Conservation (phyloP, 2,888 invertebrate species). For the Leucophenga maculata region DNA sequence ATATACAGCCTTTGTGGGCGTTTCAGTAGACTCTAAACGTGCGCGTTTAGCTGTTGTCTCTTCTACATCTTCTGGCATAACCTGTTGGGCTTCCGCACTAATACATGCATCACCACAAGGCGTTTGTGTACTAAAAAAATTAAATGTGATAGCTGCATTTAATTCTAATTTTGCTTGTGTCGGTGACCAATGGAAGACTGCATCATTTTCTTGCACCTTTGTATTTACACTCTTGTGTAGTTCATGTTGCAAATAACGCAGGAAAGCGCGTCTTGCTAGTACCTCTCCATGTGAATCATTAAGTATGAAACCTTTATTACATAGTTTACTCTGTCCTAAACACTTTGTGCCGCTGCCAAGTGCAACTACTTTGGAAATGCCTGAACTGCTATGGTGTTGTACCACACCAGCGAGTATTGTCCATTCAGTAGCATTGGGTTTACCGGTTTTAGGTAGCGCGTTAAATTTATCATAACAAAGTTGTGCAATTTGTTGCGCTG, state of each 20-base stretch:
- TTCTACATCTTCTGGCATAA: too few species aligned
- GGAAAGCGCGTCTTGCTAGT: slow-evolving; percentile 85
- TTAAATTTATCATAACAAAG: slow-evolving; percentile 77
- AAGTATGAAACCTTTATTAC: slow-evolving; percentile 79
- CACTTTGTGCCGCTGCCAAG: slow-evolving; percentile 94
- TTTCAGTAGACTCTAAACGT: too few species aligned
- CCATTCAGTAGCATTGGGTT: slow-evolving; percentile 85
- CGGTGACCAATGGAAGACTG: slow-evolving; percentile 67
- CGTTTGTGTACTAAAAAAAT: slow-evolving; percentile 88
- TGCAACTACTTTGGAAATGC: slow-evolving; percentile 78
- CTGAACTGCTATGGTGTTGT: slow-evolving; percentile 70
- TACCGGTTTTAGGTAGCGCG: slow-evolving; percentile 83
- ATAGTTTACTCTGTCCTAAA: slow-evolving; percentile 81
- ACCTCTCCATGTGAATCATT: slow-evolving; percentile 96
- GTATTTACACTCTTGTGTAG: slow-evolving; percentile 65
- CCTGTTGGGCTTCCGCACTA: slow-evolving; percentile 67
- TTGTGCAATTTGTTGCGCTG: slow-evolving; percentile 74
- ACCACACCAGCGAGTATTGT: slow-evolving; percentile 86
- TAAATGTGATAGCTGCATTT: slow-evolving; percentile 78
- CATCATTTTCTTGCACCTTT: slow-evolving; percentile 47
- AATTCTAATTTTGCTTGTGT: slow-evolving; percentile 73
- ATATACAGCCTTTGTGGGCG: slow-evolving; percentile 47
- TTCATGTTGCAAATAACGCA: slow-evolving; percentile 83
- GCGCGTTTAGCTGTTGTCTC: slow-evolving; percentile 38
- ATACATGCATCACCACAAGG: slow-evolving; percentile 97